phyloP scores from a whole-genome alignment of 2,888 invertebrate species.

The Drosophila siamana region DNA sequence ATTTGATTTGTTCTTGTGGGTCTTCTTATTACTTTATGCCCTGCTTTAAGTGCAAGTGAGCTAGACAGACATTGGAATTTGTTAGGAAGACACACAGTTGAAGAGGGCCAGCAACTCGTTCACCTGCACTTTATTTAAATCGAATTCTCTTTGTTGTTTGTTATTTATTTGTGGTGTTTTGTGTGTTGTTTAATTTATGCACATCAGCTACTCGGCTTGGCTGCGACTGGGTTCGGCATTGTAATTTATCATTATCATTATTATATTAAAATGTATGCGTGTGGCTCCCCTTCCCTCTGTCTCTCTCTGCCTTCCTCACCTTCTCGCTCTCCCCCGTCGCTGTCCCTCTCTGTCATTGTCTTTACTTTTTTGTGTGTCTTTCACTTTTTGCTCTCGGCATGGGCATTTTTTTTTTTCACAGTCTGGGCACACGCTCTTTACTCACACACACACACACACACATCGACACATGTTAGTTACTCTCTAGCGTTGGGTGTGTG shows the following conservation, averaged over 20 bases:
- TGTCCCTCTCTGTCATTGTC: constrained; percentile 1
- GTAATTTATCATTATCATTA: constrained; percentile 74
- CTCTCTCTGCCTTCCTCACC: too few species aligned
- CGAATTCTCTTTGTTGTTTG: constrained; percentile 22
- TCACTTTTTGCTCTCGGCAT: constrained; percentile 28
- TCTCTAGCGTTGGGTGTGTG: constrained; percentile 23
- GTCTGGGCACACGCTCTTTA: constrained; percentile 39
- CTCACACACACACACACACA: constrained; percentile 26
- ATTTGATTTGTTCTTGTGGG: too few species aligned
- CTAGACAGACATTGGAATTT: too few species aligned
- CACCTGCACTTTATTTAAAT: constrained; percentile 57
- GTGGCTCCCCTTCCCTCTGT: not conserved
- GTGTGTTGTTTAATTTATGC: constrained; percentile 67
- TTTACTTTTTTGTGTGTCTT: constrained; percentile 12
- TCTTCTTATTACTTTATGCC: too few species aligned
- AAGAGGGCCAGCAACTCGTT: too few species aligned
- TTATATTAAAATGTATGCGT: constrained; percentile 52
- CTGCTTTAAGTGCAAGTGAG: too few species aligned
- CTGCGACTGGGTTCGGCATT: constrained; percentile 44
- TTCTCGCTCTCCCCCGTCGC: too few species aligned
- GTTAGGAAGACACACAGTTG: too few species aligned
- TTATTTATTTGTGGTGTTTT: constrained; percentile 34
- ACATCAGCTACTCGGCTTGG: constrained; percentile 59
- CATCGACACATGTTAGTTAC: constrained; percentile 3
- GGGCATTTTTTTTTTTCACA: constrained; percentile 12